Conservation (phyloP, 2,113 vertebrate genomes). For the Craseonycteris thonglongyai region DNA sequence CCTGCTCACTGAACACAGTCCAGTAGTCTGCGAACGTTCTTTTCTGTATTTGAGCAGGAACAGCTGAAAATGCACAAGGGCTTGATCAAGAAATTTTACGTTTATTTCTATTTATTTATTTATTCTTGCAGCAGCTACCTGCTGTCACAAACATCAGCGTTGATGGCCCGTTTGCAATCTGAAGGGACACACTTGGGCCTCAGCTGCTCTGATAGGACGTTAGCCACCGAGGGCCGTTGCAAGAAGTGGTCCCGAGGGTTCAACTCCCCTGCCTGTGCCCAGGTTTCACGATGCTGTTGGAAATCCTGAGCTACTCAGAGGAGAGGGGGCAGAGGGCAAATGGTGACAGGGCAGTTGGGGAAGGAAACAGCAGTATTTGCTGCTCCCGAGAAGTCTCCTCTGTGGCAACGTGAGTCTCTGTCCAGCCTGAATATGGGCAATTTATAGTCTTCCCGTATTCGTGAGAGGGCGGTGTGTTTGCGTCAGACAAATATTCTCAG, state of each 20-base stretch:
- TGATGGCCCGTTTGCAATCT: neutral
- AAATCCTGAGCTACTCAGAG: neutral
- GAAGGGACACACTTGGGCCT: neutral
- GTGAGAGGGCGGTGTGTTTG: neutral
- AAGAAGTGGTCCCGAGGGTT: neutral
- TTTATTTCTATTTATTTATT: neutral
- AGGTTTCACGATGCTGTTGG: neutral
- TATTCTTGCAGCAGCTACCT: neutral
- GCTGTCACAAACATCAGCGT: neutral
- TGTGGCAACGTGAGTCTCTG: neutral
- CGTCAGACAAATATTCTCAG: neutral
- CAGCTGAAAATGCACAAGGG: neutral
- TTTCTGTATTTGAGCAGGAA: neutral
- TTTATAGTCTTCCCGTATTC: neutral
- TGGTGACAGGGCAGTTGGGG: too few species aligned
- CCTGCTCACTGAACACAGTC: neutral
- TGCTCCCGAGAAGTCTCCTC: neutral
- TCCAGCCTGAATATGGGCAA: neutral
- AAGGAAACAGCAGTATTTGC: neutral
- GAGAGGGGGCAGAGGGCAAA: neutral
- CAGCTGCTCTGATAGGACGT: neutral
- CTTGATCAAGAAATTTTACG: constrained; percentile 29
- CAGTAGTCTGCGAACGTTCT: neutral
- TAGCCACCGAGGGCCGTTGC: neutral
- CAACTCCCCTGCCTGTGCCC: neutral